These are phyloP conservation scores for Polyodon spathula DNA, from an alignment of 2,113 vertebrate genomes.

Conservation along the genomic window DNA sequence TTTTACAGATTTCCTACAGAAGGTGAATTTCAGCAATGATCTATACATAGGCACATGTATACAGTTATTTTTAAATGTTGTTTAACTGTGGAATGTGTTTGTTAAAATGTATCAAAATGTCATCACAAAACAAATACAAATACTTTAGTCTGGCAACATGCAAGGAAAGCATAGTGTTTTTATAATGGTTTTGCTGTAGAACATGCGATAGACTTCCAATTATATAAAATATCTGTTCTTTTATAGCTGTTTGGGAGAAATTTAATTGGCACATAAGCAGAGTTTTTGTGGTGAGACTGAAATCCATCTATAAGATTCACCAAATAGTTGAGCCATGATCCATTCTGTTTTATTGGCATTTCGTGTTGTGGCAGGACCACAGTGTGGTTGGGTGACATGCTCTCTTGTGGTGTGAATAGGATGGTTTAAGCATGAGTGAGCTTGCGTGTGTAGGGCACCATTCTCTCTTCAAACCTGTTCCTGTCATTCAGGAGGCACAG, in stretches of 20 bases:
- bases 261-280: constrained; percentile 18
- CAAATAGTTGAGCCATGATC: constrained; percentile 68
- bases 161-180: too few species aligned
- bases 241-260: constrained; percentile 9
- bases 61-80: too few species aligned
- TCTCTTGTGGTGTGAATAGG: constrained; percentile 52
- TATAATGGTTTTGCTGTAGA: too few species aligned
- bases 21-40: too few species aligned
- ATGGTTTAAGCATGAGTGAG: constrained; percentile 50
- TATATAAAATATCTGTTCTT: too few species aligned
- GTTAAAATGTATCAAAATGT: too few species aligned
- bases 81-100: too few species aligned
- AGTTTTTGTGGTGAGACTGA: constrained; percentile 53
- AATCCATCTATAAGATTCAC: constrained; percentile 61
- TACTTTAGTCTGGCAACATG: too few species aligned
- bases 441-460: constrained; percentile 33
- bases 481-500: constrained; percentile 56
- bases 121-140: too few species aligned
- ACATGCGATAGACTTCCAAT: too few species aligned
- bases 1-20: too few species aligned
- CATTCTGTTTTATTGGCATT: constrained; percentile 62
- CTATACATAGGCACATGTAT: too few species aligned
- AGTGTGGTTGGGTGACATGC: constrained; percentile 54
- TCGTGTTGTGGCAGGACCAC: constrained; percentile 45
- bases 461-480: constrained; percentile 59